Conservation (phyloP, 2,797 vertebrate species). For the Chaenodraco wilsoni region DNA sequence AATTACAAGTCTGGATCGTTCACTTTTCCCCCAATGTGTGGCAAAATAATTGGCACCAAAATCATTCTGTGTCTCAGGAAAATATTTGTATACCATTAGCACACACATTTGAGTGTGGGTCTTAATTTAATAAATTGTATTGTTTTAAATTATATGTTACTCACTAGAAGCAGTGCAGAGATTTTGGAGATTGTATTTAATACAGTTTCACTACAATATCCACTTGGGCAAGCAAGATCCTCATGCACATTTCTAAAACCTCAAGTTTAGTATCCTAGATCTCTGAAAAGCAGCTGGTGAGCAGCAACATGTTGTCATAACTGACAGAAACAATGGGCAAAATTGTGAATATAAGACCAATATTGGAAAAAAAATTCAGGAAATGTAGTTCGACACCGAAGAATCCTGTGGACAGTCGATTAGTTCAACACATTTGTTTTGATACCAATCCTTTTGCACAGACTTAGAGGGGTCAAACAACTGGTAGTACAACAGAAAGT, state of each 20-base stretch:
- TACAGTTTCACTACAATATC: neutral
- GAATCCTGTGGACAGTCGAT: neutral
- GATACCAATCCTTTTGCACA: conserved; percentile 41
- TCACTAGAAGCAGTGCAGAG: conserved; percentile 3
- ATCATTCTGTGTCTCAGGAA: neutral
- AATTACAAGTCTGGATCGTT: conserved; percentile 1
- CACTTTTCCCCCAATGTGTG: conserved; percentile 1
- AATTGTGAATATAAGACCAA: neutral
- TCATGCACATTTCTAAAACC: neutral
- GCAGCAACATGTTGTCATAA: neutral
- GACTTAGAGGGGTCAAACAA: conserved; percentile 10
- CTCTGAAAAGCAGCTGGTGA: conserved; percentile 14
- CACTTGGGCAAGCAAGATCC: neutral
- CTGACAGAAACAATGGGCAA: neutral
- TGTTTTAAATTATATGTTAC: neutral
- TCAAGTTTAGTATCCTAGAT: conserved; percentile 5
- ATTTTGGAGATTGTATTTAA: conserved; percentile 1
- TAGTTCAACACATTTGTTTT: neutral
- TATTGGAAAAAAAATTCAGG: neutral
- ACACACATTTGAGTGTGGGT: neutral
- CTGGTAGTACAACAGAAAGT: neutral
- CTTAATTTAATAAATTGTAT: neutral
- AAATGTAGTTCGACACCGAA: neutral
- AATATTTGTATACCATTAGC: neutral
- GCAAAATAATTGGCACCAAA: conserved; percentile 45